phyloP scores from a whole-genome alignment of 2,888 invertebrate species.

The Callyntrura guangdongensis region DNA sequence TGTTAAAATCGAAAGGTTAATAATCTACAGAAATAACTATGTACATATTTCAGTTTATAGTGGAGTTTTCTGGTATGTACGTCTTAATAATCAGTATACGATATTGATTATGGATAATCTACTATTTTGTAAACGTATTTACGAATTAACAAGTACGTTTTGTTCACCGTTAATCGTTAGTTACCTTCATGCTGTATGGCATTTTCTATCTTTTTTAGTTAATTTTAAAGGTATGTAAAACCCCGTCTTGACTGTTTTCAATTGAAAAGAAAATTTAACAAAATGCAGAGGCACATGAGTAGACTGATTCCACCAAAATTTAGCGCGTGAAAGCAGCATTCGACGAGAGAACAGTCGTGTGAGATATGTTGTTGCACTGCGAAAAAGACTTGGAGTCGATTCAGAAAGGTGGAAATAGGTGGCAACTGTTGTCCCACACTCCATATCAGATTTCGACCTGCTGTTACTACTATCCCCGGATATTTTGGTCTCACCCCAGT shows the following conservation, averaged over 20 bases:
- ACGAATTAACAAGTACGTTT: not conserved
- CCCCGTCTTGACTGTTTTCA: constrained; percentile 17
- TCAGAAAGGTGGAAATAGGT: constrained; percentile 56
- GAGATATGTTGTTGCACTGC: constrained; percentile 68
- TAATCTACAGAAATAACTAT: too few species aligned
- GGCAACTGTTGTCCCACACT: constrained; percentile 61
- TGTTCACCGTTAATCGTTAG: not conserved
- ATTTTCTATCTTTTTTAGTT: too few species aligned
- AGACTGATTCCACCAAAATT: constrained; percentile 48
- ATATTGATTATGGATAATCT: too few species aligned
- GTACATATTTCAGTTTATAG: too few species aligned
- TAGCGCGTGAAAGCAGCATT: constrained; percentile 31
- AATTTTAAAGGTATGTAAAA: not conserved
- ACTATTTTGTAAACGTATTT: too few species aligned
- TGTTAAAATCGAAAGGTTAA: too few species aligned
- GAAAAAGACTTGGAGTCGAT: constrained; percentile 40
- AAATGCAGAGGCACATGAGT: constrained; percentile 81
- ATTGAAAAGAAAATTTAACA: constrained; percentile 77
- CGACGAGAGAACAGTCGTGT: constrained; percentile 40
- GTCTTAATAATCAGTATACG: too few species aligned
- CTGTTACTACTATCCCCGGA: not conserved
- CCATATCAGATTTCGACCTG: constrained; percentile 31
- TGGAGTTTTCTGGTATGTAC: too few species aligned
- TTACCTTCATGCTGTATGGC: not conserved
- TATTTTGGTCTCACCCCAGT: constrained; percentile 46